These are phyloP conservation scores for Anabas testudineus DNA, from an alignment of 2,797 vertebrate species.

Conservation along the genomic window DNA sequence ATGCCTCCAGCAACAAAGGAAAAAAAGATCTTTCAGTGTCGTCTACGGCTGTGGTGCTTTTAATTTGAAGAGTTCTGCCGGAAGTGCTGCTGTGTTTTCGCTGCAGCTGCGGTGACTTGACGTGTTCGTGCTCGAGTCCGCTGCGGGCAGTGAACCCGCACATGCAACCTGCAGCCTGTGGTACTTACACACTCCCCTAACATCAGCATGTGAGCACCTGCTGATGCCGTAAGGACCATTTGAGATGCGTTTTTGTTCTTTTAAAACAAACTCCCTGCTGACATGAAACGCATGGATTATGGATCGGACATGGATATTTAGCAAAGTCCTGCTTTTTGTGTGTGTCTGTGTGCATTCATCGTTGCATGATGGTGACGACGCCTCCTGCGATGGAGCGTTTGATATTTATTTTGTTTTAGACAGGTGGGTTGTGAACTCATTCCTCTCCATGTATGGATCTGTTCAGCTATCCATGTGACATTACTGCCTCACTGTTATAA, in stretches of 20 bases:
- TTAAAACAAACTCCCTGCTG: slow-evolving; percentile 18
- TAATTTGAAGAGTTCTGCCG: slow-evolving; percentile 29
- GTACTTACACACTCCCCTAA: background rate
- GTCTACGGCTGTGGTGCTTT: too few relatives aligned
- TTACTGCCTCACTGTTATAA: slow-evolving; percentile 15
- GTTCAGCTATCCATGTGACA: slow-evolving; percentile 55
- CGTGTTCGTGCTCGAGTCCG: slow-evolving; percentile 19
- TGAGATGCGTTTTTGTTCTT: background rate
- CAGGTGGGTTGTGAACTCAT: slow-evolving; percentile 81
- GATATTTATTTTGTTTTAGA: slow-evolving; percentile 96
- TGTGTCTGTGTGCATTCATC: slow-evolving; percentile 26
- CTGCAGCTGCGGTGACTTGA: background rate
- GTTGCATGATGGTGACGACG: slow-evolving; percentile 74
- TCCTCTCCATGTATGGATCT: slow-evolving; percentile 80
- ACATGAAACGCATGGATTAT: slow-evolving; percentile 68
- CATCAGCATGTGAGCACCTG: slow-evolving; percentile 51
- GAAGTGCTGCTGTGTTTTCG: background rate
- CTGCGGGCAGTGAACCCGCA: slow-evolving; percentile 8
- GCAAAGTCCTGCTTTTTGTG: slow-evolving; percentile 47
- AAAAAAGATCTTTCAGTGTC: too few relatives aligned
- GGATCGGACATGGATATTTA: slow-evolving; percentile 62
- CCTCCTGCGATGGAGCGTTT: slow-evolving; percentile 91
- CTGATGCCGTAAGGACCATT: slow-evolving; percentile 24
- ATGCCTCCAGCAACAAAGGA: background rate
- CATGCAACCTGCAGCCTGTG: background rate